phyloP scores from a whole-genome alignment of 2,113 vertebrate species.

The Daboia siamensis region DNA sequence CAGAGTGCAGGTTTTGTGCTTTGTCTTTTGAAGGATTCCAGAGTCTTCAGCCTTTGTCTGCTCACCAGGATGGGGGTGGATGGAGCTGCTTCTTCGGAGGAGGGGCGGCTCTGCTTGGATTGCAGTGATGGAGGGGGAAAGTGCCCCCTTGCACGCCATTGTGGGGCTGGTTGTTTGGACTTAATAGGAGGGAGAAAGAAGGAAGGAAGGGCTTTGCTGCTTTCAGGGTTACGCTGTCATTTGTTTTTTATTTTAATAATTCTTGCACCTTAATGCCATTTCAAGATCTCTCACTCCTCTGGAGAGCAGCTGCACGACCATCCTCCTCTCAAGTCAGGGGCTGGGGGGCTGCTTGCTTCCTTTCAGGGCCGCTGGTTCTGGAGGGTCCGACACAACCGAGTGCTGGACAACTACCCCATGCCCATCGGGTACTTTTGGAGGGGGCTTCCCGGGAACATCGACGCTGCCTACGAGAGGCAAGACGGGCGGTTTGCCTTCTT shows the following conservation, averaged over 20 bases:
- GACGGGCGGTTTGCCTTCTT: slow-evolving; percentile 95
- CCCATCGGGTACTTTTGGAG: slow-evolving; percentile 92
- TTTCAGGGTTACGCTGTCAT: too few species aligned
- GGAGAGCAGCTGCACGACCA: neutral
- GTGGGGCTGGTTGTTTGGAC: neutral
- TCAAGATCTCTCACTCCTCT: neutral
- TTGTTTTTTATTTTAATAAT: neutral
- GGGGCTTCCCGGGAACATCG: slow-evolving; percentile 86
- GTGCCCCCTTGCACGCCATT: neutral
- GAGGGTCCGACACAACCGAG: slow-evolving; percentile 89
- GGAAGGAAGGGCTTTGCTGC: neutral
- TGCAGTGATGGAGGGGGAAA: neutral
- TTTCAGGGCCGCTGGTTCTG: slow-evolving; percentile 92
- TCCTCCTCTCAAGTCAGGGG: neutral
- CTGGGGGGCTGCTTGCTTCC: neutral
- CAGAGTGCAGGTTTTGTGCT: neutral
- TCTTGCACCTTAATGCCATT: neutral
- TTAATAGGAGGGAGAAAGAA: neutral
- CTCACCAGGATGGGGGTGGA: neutral
- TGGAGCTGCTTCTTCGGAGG: neutral
- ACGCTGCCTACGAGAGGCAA: slow-evolving; percentile 90
- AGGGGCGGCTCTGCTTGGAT: neutral
- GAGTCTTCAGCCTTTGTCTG: neutral
- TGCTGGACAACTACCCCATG: slow-evolving; percentile 96
- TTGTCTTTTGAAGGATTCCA: neutral